phyloP scores from a whole-genome alignment of 2,113 vertebrate genomes.

The Phainopepla nitens region DNA sequence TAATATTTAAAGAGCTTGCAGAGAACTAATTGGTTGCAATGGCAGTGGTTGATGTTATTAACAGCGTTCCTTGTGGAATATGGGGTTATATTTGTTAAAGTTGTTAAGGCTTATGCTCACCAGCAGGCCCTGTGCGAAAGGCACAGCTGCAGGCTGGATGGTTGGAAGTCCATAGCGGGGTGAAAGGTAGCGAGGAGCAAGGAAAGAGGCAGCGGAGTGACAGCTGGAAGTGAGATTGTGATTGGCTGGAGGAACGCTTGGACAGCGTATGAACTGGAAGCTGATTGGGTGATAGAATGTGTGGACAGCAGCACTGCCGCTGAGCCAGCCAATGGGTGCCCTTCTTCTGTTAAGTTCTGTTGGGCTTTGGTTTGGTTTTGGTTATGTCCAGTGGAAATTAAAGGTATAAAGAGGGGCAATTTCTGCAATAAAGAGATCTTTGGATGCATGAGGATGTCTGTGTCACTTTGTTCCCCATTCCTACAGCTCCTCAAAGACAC shows the following conservation, averaged over 20 bases:
- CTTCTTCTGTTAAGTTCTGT: background rate
- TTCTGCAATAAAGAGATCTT: background rate
- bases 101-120: background rate
- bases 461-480: background rate
- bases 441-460: too few species aligned
- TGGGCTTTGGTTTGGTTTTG: background rate
- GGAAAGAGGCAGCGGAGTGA: background rate
- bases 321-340: background rate
- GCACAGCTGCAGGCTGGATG: background rate
- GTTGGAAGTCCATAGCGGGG: background rate
- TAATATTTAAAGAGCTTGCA: background rate
- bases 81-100: background rate
- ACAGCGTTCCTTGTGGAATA: background rate
- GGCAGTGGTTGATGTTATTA: background rate
- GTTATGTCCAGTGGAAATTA: background rate
- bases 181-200: background rate
- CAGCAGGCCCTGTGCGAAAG: background rate
- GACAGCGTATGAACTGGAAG: background rate
- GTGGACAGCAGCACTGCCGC: background rate
- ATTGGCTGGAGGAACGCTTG: background rate
- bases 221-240: background rate
- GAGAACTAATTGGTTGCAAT: background rate
- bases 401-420: too few species aligned
- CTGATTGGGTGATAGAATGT: background rate
- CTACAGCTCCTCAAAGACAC: background rate